Evolutionary conservation across 2,113 vertebrate genomes (phyloP).

Genomic region (Trichechus manatus): DNA sequence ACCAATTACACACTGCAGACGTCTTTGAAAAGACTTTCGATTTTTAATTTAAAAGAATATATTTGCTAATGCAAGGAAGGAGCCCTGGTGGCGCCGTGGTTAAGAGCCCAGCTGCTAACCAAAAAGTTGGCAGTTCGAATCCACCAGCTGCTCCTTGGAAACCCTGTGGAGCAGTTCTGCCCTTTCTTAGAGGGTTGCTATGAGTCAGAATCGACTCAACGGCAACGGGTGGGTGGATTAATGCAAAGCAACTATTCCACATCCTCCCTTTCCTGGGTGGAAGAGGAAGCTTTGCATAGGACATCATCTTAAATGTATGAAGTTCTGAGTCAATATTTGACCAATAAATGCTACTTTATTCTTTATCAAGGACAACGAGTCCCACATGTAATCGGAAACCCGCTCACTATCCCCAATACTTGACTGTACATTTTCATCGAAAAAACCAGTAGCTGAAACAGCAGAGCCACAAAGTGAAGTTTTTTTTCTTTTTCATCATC

Average conservation of each 20-base stretch:
- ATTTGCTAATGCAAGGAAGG: background rate
- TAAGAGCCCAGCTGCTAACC: no score
- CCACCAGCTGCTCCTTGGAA: no score
- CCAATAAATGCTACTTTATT: background rate
- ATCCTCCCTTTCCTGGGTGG: background rate
- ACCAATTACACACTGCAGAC: background rate
- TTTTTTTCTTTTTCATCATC: background rate
- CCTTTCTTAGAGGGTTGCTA: no score
- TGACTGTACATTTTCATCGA: background rate
- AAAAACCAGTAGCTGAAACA: conserved; percentile 25
- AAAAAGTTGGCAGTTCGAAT: no score
- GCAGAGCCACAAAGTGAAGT: background rate
- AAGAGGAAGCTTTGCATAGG: background rate
- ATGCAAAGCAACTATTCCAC: background rate
- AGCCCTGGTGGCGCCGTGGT: no score
- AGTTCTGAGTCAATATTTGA: background rate
- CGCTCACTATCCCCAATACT: background rate
- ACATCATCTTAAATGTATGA: background rate
- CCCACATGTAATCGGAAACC: conserved; percentile 25
- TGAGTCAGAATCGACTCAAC: no score
- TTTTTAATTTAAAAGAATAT: background rate
- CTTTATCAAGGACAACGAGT: conserved; percentile 2
- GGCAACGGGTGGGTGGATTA: no score
- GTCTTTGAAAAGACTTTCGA: conserved; percentile 25
- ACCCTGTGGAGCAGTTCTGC: no score